Evolutionary conservation across 2,797 vertebrate genomes (phyloP).

Genomic region (Rhincodon typus): DNA sequence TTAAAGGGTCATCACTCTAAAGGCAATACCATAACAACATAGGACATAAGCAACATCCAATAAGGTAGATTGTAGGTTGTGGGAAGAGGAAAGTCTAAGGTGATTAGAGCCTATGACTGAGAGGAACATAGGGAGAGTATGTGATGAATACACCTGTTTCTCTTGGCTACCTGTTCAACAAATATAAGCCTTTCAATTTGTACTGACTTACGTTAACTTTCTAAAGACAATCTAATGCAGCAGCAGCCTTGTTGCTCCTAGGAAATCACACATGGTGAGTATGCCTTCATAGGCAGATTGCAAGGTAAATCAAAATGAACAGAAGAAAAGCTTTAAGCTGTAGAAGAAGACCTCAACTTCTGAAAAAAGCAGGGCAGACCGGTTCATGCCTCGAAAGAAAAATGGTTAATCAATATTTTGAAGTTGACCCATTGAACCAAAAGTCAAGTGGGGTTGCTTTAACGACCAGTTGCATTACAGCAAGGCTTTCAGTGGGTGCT

Average conservation of each 20-base stretch:
- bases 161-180: background rate
- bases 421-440: background rate
- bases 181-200: background rate
- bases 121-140: too few species aligned
- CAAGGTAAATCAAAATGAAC: background rate
- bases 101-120: too few species aligned
- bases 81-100: too few species aligned
- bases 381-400: background rate
- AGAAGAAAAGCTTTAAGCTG: background rate
- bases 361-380: background rate
- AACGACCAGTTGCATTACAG: too few species aligned
- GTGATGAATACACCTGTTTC: too few species aligned
- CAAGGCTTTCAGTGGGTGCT: background rate
- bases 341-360: background rate
- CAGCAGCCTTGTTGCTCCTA: background rate
- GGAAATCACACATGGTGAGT: too few species aligned
- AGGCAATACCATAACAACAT: too few species aligned
- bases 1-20: too few species aligned
- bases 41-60: too few species aligned
- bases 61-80: too few species aligned
- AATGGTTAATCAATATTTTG: background rate
- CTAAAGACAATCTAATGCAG: background rate
- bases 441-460: background rate
- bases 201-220: background rate
- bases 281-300: background rate